These are phyloP conservation scores for Hirtodrosophila duncani DNA, from an alignment of 2,888 invertebrate genomes.

Conservation along the genomic window DNA sequence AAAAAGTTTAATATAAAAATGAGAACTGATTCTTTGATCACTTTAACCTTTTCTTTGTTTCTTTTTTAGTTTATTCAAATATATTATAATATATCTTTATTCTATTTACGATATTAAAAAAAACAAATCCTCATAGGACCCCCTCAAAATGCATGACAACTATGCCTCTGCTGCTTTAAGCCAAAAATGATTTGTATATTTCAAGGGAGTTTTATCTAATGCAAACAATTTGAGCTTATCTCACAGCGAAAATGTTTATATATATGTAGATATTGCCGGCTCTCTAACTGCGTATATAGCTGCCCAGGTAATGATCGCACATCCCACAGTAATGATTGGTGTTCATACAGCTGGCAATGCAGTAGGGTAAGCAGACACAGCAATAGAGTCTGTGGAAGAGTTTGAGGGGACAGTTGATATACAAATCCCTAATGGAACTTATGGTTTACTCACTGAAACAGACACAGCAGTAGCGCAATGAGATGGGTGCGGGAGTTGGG, in stretches of 20 bases:
- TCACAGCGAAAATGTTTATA: no score
- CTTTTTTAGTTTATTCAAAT: no score
- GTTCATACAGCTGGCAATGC: conserved; percentile 71
- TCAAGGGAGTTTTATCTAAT: conserved; percentile 19
- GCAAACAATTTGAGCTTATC: conserved; percentile 18
- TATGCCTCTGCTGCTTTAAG: no score
- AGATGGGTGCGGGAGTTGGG: conserved; percentile 80
- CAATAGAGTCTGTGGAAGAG: conserved; percentile 72
- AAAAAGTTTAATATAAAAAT: no score
- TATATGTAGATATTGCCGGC: conserved; percentile 12
- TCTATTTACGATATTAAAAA: no score
- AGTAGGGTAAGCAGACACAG: conserved; percentile 72
- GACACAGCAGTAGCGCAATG: conserved; percentile 79
- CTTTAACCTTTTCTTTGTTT: no score
- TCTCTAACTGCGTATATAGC: conserved; percentile 48
- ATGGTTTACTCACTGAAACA: conserved; percentile 69
- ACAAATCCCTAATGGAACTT: not conserved
- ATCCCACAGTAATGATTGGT: conserved; percentile 73
- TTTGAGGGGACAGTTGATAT: no score
- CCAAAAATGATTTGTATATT: no score
- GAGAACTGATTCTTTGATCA: no score
- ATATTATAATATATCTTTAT: no score
- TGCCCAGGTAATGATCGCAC: conserved; percentile 72
- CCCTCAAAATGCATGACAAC: no score
- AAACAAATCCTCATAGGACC: no score